These are phyloP conservation scores for Latheticus oryzae DNA, from an alignment of 2,888 invertebrate species.

Conservation along the genomic window DNA sequence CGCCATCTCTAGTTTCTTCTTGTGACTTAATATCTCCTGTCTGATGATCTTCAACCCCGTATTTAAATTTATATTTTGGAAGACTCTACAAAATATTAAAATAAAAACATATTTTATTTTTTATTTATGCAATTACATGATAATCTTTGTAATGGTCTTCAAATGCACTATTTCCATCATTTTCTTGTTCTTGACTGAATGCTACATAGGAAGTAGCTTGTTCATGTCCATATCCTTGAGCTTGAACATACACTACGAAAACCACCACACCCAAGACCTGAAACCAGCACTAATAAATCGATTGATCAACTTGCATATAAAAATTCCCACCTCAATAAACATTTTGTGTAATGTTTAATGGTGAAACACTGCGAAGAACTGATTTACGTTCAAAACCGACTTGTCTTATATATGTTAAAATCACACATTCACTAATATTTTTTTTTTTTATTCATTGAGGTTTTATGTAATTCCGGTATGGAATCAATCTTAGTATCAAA, in stretches of 20 bases:
- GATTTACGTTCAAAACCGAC: not conserved
- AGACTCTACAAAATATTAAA: slow-evolving; percentile 59
- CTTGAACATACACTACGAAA: slow-evolving; percentile 7
- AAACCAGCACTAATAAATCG: slow-evolving; percentile 1
- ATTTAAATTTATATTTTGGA: slow-evolving; percentile 75
- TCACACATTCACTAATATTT: slow-evolving; percentile 11
- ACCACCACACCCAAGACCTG: not conserved
- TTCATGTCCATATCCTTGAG: not conserved
- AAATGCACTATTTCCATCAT: not conserved
- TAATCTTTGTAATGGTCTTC: not conserved
- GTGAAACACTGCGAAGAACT: slow-evolving; percentile 4
- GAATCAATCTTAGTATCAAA: no score
- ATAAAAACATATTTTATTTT: not conserved
- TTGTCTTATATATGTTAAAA: slow-evolving; percentile 11
- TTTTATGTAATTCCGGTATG: slow-evolving; percentile 12
- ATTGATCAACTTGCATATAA: no score
- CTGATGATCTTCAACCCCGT: slow-evolving; percentile 72
- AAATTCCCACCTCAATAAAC: slow-evolving; percentile 14
- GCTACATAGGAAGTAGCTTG: slow-evolving; percentile 8
- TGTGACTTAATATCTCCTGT: slow-evolving; percentile 67
- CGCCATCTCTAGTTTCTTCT: slow-evolving; percentile 70
- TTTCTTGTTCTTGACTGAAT: not conserved
- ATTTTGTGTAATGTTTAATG: slow-evolving; percentile 4
- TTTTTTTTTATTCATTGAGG: slow-evolving; percentile 2
- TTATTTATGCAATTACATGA: not conserved